A percentile compares a stretch with the other conserved stretches of the same genome.
Evolutionary conservation across 2,113 vertebrate genomes (phyloP).

Genomic region (Macroglossus sobrinus): DNA sequence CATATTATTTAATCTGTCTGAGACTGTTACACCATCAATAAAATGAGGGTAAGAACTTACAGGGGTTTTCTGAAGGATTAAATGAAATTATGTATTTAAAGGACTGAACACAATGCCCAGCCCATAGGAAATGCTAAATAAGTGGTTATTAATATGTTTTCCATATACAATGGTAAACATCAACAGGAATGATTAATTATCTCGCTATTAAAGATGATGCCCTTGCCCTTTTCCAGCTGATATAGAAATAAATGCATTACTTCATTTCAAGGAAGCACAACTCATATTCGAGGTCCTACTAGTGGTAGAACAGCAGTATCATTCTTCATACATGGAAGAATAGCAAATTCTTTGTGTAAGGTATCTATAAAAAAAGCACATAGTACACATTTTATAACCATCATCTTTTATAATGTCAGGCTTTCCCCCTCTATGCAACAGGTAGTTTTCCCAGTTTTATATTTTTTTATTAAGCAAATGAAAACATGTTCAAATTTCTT

Average conservation of each 20-base stretch:
- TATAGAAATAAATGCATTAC: background rate
- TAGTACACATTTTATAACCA: background rate
- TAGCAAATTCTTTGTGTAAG: background rate
- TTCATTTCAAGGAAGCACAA: background rate
- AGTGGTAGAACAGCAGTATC: background rate
- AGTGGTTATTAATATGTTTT: background rate
- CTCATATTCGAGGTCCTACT: background rate
- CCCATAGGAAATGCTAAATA: background rate
- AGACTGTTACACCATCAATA: background rate
- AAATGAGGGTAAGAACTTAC: background rate
- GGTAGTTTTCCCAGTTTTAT: constrained; percentile 9
- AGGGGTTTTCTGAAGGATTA: background rate
- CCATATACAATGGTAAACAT: background rate
- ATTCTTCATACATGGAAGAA: background rate
- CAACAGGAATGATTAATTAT: background rate
- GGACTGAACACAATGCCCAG: background rate
- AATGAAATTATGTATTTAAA: background rate
- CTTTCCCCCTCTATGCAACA: background rate
- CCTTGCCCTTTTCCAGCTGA: background rate
- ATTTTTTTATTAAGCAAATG: constrained; percentile 37
- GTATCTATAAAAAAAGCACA: background rate
- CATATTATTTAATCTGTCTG: background rate
- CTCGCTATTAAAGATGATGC: background rate
- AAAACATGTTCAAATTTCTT: constrained; percentile 19
- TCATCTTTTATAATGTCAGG: background rate